phyloP scores from a whole-genome alignment of 2,797 vertebrate species.

The Enteromius unitaeniatus region DNA sequence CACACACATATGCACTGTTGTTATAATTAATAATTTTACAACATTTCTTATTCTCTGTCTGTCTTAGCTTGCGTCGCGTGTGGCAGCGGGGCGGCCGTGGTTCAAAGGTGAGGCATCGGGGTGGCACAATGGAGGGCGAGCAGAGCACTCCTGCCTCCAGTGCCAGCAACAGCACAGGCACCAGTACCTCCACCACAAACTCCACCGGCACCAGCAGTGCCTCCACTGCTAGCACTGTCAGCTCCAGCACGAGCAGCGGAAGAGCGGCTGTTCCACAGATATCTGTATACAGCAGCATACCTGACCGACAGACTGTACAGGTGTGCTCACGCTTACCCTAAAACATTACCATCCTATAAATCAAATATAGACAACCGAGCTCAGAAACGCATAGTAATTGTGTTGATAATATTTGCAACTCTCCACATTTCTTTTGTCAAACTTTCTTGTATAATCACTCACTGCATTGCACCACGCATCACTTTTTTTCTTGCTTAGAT shows the following conservation, averaged over 20 bases:
- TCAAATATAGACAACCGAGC: neutral
- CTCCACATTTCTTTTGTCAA: neutral
- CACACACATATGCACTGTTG: neutral
- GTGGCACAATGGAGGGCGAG: conserved; percentile 90
- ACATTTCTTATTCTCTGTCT: neutral
- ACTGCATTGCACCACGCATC: conserved; percentile 22
- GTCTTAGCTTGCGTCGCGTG: conserved; percentile 79
- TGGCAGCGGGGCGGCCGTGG: conserved; percentile 77
- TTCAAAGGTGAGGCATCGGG: conserved; percentile 80
- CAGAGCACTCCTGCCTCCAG: conserved; percentile 77
- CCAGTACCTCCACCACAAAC: conserved; percentile 63
- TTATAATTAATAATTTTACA: neutral
- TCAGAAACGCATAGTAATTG: neutral
- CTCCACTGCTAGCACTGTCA: conserved; percentile 26
- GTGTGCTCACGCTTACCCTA: conserved; percentile 67
- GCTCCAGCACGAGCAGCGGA: conserved; percentile 69
- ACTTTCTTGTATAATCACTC: neutral
- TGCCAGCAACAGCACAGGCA: conserved; percentile 65
- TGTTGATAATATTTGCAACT: neutral
- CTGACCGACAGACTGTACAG: conserved; percentile 93
- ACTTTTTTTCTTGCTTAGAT: neutral
- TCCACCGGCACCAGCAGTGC: conserved; percentile 62
- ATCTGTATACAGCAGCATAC: conserved; percentile 90
- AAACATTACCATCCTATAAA: neutral
- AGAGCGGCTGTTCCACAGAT: conserved; percentile 84